Evolutionary conservation across 2,888 invertebrate species (phyloP).

Genomic region (Charanyca ferruginea): DNA sequence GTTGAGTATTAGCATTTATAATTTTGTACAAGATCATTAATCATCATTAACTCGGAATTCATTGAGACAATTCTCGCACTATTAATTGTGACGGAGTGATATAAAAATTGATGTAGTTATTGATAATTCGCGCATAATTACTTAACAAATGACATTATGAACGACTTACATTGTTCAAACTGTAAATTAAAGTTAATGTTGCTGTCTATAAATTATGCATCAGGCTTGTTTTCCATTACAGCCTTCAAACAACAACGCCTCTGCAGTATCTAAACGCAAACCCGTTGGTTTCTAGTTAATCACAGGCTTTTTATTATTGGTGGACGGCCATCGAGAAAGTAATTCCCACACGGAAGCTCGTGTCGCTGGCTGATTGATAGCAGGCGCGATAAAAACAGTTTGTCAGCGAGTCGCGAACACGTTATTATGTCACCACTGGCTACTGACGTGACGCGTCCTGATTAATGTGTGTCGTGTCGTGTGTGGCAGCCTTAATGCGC

Average conservation of each 20-base stretch:
- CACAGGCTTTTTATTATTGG: slow-evolving; percentile 61
- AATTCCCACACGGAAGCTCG: slow-evolving; percentile 84
- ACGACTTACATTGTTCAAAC: slow-evolving; percentile 25
- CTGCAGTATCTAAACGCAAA: slow-evolving; percentile 45
- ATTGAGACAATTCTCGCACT: slow-evolving; percentile 67
- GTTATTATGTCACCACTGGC: slow-evolving; percentile 86
- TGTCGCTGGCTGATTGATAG: slow-evolving; percentile 86
- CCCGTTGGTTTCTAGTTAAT: slow-evolving; percentile 57
- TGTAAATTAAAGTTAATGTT: slow-evolving; percentile 30
- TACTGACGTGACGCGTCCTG: slow-evolving; percentile 78
- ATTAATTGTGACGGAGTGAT: slow-evolving; percentile 61
- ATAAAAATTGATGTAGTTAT: slow-evolving; percentile 58
- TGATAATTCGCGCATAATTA: slow-evolving; percentile 45
- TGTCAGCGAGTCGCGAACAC: slow-evolving; percentile 80
- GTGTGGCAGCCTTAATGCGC: slow-evolving; percentile 75
- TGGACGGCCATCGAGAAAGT: slow-evolving; percentile 72
- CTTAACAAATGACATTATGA: slow-evolving; percentile 43
- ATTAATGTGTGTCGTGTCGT: slow-evolving; percentile 83
- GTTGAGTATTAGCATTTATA: slow-evolving; percentile 79
- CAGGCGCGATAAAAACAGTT: slow-evolving; percentile 82
- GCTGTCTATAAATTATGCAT: slow-evolving; percentile 9
- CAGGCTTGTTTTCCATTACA: slow-evolving; percentile 40
- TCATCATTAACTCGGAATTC: slow-evolving; percentile 79
- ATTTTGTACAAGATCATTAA: slow-evolving; percentile 78
- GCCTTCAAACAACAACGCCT: slow-evolving; percentile 22